A percentile compares a stretch with the other conserved stretches of the same genome.
Evolutionary conservation across 2,113 vertebrate genomes (phyloP).

Genomic region (Rallus limicola): DNA sequence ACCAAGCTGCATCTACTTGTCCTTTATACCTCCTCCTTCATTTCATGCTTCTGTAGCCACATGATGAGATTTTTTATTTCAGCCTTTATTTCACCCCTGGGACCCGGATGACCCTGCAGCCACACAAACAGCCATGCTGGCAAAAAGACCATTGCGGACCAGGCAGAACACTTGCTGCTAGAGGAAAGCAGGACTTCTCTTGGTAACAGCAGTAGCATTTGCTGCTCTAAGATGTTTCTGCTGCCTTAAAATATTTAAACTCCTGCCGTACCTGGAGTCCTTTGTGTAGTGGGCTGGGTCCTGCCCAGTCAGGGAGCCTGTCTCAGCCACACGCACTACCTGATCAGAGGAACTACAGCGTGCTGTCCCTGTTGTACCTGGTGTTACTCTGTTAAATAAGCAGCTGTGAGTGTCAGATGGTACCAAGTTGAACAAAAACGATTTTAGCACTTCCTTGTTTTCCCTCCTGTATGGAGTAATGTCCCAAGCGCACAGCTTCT

Average conservation of each 20-base stretch:
- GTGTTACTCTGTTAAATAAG: background rate
- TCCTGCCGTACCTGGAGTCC: background rate
- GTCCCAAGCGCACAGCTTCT: background rate
- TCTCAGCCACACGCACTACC: background rate
- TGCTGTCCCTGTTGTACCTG: background rate
- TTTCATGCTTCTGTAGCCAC: background rate
- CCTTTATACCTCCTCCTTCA: background rate
- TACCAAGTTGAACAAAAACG: background rate
- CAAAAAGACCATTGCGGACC: background rate
- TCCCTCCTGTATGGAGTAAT: background rate
- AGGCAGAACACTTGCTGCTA: background rate
- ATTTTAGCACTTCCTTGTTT: background rate
- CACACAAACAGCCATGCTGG: background rate
- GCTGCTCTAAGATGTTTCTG: background rate
- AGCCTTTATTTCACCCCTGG: background rate
- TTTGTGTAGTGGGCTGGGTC: background rate
- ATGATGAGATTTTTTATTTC: background rate
- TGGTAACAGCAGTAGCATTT: background rate
- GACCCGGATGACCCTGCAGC: background rate
- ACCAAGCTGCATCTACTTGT: background rate
- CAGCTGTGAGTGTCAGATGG: background rate
- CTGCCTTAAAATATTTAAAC: background rate
- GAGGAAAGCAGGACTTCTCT: background rate
- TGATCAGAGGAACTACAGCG: accelerated
- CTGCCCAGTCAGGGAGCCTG: background rate